Conservation (phyloP, 2,797 vertebrate genomes). For the Synanceia verrucosa region DNA sequence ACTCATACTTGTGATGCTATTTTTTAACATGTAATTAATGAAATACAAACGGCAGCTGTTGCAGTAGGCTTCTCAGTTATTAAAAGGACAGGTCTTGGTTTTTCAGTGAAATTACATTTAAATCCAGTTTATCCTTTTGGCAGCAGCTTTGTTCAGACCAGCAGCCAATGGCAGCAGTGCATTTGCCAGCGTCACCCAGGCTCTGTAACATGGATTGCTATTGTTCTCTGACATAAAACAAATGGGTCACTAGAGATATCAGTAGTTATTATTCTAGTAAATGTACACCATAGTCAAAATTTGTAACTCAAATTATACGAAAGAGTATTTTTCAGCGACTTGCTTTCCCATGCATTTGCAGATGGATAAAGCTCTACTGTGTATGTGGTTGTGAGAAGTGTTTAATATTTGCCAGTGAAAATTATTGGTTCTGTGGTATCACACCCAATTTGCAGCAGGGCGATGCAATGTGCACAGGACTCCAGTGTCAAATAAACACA, state of each 20-base stretch:
- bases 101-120: constrained; percentile 7
- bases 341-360: not conserved
- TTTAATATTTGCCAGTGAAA: not conserved
- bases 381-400: not conserved
- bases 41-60: too few relatives aligned
- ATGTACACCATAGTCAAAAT: not conserved
- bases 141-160: constrained; percentile 72
- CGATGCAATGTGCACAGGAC: not conserved
- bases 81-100: not conserved
- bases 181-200: constrained; percentile 54
- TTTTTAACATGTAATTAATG: not conserved
- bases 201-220: constrained; percentile 53
- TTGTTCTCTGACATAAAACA: constrained; percentile 76
- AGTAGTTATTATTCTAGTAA: constrained; percentile 11
- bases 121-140: constrained; percentile 24
- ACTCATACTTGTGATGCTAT: not conserved
- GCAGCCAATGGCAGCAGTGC: constrained; percentile 66
- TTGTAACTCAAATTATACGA: not conserved
- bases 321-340: not conserved
- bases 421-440: not conserved
- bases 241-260: constrained; percentile 52
- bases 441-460: not conserved
- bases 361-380: not conserved
- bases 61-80: accelerated
- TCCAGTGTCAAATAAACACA: not conserved